These are phyloP conservation scores for Lamproptera curius DNA, from an alignment of 2,888 invertebrate genomes.

Conservation along the genomic window DNA sequence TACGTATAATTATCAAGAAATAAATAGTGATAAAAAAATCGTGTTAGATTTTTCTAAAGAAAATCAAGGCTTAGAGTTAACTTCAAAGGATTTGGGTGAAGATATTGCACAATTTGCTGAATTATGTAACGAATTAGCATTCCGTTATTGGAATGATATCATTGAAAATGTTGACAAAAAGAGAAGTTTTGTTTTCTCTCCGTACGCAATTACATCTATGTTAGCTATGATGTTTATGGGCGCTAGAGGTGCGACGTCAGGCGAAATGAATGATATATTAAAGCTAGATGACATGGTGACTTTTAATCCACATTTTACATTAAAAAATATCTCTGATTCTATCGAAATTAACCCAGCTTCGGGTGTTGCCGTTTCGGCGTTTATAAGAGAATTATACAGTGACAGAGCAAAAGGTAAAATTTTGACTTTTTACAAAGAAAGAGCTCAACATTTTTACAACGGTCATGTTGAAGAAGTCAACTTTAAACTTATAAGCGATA, in stretches of 20 bases:
- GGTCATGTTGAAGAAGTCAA: slow-evolving; percentile 92
- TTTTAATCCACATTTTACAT: slow-evolving; percentile 92
- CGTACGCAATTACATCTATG: slow-evolving; percentile 90
- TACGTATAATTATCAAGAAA: slow-evolving; percentile 38
- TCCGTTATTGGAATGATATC: slow-evolving; percentile 88
- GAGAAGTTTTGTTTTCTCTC: slow-evolving; percentile 88
- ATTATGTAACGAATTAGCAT: slow-evolving; percentile 90
- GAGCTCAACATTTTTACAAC: slow-evolving; percentile 91
- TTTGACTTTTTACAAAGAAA: slow-evolving; percentile 91
- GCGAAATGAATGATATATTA: slow-evolving; percentile 92
- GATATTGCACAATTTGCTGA: slow-evolving; percentile 88
- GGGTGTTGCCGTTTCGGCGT: slow-evolving; percentile 88
- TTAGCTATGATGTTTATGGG: slow-evolving; percentile 95
- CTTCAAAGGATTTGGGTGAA: slow-evolving; percentile 82
- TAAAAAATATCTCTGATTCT: slow-evolving; percentile 91
- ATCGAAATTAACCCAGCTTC: slow-evolving; percentile 82
- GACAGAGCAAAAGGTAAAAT: slow-evolving; percentile 89
- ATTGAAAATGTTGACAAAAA: slow-evolving; percentile 84
- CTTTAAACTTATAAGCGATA: slow-evolving; percentile 89
- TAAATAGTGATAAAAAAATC: slow-evolving; percentile 52
- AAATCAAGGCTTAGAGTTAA: slow-evolving; percentile 86
- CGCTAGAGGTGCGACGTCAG: slow-evolving; percentile 91
- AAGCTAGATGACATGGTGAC: slow-evolving; percentile 92
- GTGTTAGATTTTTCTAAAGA: slow-evolving; percentile 61
- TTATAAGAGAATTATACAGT: slow-evolving; percentile 89